These are phyloP conservation scores for Tipula unca DNA, from an alignment of 2,888 invertebrate species.

Conservation along the genomic window DNA sequence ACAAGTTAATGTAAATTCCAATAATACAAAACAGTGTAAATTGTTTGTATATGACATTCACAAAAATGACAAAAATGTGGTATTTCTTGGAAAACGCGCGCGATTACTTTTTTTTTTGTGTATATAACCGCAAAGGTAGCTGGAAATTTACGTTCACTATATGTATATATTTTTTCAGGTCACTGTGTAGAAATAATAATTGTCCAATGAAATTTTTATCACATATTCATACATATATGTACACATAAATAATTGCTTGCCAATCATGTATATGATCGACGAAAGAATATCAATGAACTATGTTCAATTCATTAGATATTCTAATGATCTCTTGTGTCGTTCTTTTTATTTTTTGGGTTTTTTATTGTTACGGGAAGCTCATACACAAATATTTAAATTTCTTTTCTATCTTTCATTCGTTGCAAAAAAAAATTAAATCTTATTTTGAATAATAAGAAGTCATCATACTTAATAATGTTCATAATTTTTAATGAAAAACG, in stretches of 20 bases:
- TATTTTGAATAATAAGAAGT: background rate
- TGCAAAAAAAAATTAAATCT: background rate
- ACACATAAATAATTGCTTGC: background rate
- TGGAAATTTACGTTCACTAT: background rate
- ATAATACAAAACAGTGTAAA: background rate
- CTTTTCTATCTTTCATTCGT: background rate
- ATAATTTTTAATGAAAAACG: conserved; percentile 8
- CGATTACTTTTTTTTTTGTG: background rate
- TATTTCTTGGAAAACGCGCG: background rate
- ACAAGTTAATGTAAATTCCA: background rate
- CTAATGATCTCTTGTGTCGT: background rate
- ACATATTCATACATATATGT: too few species aligned
- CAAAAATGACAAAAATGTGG: conserved; percentile 4
- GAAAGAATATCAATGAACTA: background rate
- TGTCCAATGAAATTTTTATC: background rate
- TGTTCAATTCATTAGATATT: background rate
- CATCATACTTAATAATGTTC: background rate
- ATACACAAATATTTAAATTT: background rate
- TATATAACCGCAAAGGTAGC: background rate
- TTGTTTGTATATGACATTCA: background rate
- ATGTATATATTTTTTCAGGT: background rate
- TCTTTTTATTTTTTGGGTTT: background rate
- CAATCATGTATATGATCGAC: background rate
- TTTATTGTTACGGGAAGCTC: background rate
- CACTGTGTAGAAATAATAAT: background rate